Base-by-base conservation (phyloP, 1,140 invertebrate genomes). In the Drosophila athabasca region DNA sequence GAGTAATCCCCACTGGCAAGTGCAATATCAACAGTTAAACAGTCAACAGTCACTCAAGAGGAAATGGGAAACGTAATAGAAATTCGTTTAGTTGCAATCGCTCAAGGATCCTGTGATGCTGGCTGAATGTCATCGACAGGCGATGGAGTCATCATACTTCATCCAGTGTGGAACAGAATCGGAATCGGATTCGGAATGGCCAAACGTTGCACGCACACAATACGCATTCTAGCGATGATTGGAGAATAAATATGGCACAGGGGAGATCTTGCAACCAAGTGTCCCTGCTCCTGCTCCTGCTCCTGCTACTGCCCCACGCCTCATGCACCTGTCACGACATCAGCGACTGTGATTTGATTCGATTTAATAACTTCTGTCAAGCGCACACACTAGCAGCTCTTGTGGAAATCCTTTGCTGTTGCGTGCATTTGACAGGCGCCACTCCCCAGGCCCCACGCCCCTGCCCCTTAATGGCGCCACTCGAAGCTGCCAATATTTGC, bases 281-380 rank as follows among this genome's bases (percentile, higher is more conserved):
- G 22, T 7, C 26, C 26, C 0, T 24, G 22, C 22, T 4, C 22
- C 22, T 2, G 22, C 1, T 4, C 24, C 24, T 4, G 24, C 24
- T 5, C 24, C 24, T 7, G 24, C 24, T 5, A 3, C 24, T 7
- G 29, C 7, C 8, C 4, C 2, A 58, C 3, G 9, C 5, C 13
- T 24, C 57, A 62, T 73, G 71, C 71, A 75, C 71, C 71, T 75
- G 70, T 58, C 35, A 39, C n/a, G 35, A 39, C 35, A 13, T 39
- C 11, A 39, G 35, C 35, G 66, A 66, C 66, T 75, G 66, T 71
- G 54, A 70, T 72, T 78, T 71, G 76, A 78, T 78, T 78, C 72
- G 72, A 78, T 78, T 78, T 75, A 78, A 78, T 78, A 78, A 78
- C 76, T 71, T 70, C 66, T 78, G 76, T 78, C 76, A 78, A 69